Evolutionary conservation across 1,140 invertebrate genomes (phyloP).

Genomic region (Probaryconus sp.): DNA sequence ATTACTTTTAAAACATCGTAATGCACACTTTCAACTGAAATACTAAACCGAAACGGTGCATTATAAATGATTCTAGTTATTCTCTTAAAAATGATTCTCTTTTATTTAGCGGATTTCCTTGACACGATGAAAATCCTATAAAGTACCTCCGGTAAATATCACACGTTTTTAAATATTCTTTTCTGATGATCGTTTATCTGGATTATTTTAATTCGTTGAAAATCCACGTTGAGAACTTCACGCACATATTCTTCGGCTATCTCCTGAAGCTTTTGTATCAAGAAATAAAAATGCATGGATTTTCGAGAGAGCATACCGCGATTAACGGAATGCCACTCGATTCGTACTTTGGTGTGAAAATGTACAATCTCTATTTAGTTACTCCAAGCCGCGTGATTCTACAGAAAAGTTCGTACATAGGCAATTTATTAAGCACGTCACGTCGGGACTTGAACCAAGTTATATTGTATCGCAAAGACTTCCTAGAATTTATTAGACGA

Average conservation of each 20-base stretch:
- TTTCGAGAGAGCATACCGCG: conserved; percentile 14
- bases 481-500: conserved; percentile 31
- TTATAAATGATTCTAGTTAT: too few relatives aligned
- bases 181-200: too few relatives aligned
- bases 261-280: conserved; percentile 5
- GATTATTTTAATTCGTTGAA: not conserved
- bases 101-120: too few relatives aligned
- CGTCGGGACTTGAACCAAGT: conserved; percentile 46
- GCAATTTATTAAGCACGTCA: conserved; percentile 52
- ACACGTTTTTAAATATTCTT: too few relatives aligned
- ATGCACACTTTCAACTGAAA: too few relatives aligned
- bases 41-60: too few relatives aligned
- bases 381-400: conserved; percentile 33
- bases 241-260: not conserved
- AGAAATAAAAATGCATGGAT: conserved; percentile 8
- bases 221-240: not conserved
- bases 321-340: conserved; percentile 21
- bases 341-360: conserved; percentile 35
- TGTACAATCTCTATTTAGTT: conserved; percentile 39
- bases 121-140: too few relatives aligned
- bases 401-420: conserved; percentile 41
- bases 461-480: conserved; percentile 38
- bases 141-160: too few relatives aligned
- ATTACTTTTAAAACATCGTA: too few relatives aligned
- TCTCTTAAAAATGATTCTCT: too few relatives aligned